Evolutionary conservation across 2,888 invertebrate species (phyloP), one percentile per base, ranked within the genome.

Genomic region (Phyllotreta cruciferae): DNA sequence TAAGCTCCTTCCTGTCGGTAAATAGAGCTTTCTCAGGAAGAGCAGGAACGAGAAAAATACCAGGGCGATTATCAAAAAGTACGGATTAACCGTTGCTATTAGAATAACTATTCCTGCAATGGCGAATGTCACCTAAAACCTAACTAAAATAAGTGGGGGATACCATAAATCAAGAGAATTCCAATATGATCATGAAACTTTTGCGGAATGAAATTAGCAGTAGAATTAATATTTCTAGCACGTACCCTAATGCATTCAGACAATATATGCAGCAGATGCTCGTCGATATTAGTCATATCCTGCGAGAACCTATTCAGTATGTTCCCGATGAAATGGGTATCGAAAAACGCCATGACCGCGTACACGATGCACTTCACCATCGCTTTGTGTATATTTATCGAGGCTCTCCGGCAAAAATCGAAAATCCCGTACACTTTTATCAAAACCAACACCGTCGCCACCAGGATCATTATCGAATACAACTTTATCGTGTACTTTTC

Each of bases 381-480:
- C 7, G 68, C 64, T 61, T 74, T 73, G 65, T 77, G 77, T 1
- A 75, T 44, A 13, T 72, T 76, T 5, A 73, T 70, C 0, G 77
- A 77, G 93, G 84, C 84, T 94, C 85, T n/a, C 90, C 89, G 54
- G 92, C 93, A 1, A 90, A 90, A 82, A 93, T 91, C 58, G 91
- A 82, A 67, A 90, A 90, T 0, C 90, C 91, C 44, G 45, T 66
- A 71, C 1, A 67, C 61, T 61, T 70, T 61, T 6, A 62, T 53
- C 34, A 71, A 55, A 35, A 63, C 63, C 11, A 70, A 55, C 41
- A 62, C 7, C 11, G 64, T 58, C 3, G 67, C 58, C 5, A 56
- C 35, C 1, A 58, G 13, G 9, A 71, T 66, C 64, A 71, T 68
- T 1, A 63, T n/a, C 0, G 71, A 70, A 57, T 71, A 73, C 1